Evolutionary conservation across 2,888 invertebrate species (phyloP).

Genomic region (Thymelicus acteon): DNA sequence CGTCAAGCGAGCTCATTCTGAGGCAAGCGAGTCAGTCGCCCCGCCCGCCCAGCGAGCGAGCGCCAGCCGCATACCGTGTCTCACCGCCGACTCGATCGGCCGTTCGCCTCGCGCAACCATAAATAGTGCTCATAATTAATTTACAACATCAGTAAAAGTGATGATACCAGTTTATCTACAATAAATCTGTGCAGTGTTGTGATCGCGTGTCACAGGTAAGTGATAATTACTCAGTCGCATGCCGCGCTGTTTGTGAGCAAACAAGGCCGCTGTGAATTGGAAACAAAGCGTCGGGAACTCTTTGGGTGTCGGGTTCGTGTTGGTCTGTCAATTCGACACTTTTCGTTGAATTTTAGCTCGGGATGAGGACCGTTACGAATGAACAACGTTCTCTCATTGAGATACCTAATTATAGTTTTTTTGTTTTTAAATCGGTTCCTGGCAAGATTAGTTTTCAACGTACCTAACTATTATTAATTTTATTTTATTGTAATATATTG

Average conservation of each 20-base stretch:
- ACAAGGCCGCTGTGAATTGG: constrained; percentile 62
- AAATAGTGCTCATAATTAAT: constrained; percentile 78
- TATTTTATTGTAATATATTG: no score
- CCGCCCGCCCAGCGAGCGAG: constrained; percentile 69
- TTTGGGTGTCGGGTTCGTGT: constrained; percentile 61
- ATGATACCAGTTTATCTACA: constrained; percentile 82
- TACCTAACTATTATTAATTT: no score
- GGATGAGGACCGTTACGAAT: constrained; percentile 27
- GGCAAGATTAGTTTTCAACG: no score
- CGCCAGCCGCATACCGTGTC: constrained; percentile 47
- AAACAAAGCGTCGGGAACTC: constrained; percentile 63
- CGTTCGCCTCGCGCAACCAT: constrained; percentile 61
- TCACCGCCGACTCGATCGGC: constrained; percentile 70
- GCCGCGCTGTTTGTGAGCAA: constrained; percentile 74
- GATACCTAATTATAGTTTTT: background rate
- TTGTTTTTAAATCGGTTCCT: background rate
- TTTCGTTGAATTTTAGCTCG: constrained; percentile 50
- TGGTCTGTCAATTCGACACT: constrained; percentile 66
- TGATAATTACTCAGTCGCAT: constrained; percentile 79
- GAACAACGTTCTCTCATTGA: background rate
- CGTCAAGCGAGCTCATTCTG: constrained; percentile 44
- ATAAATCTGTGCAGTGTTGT: constrained; percentile 82
- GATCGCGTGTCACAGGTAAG: constrained; percentile 83
- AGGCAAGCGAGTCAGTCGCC: constrained; percentile 50
- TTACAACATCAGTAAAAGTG: constrained; percentile 81